Conservation (phyloP, 2,113 vertebrate species). For the Eulemur macaco region DNA sequence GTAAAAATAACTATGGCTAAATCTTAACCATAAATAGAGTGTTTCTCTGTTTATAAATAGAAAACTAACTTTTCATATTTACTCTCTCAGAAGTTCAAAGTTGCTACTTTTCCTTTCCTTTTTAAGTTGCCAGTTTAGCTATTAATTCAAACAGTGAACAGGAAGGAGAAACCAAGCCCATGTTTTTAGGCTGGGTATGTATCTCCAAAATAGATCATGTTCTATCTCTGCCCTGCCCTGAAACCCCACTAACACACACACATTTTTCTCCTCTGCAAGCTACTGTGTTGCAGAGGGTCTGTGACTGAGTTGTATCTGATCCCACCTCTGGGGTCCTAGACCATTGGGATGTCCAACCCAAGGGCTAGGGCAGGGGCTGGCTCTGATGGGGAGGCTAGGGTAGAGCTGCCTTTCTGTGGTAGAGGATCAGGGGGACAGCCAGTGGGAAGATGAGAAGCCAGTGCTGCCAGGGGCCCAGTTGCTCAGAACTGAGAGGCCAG, state of each 20-base stretch:
- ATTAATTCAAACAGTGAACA: background rate
- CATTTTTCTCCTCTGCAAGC: background rate
- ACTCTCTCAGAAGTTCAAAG: background rate
- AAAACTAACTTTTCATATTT: conserved; percentile 23
- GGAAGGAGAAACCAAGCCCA: background rate
- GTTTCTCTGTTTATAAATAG: background rate
- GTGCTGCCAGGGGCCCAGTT: background rate
- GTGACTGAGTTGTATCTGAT: background rate
- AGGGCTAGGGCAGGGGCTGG: background rate
- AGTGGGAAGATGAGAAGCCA: background rate
- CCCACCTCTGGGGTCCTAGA: background rate
- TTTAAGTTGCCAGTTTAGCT: background rate
- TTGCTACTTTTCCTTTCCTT: background rate
- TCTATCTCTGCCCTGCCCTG: background rate
- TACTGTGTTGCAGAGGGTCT: background rate
- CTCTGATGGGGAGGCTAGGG: background rate
- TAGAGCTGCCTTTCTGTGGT: background rate
- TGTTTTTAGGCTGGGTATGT: background rate
- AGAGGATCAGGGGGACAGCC: background rate
- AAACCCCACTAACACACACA: background rate
- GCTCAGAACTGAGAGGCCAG: background rate
- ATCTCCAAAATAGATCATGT: background rate
- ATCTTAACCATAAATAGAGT: background rate
- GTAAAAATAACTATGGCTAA: background rate
- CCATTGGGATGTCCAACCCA: background rate